Conservation (phyloP, 1,140 invertebrate species). For the Whitmania pigra region DNA sequence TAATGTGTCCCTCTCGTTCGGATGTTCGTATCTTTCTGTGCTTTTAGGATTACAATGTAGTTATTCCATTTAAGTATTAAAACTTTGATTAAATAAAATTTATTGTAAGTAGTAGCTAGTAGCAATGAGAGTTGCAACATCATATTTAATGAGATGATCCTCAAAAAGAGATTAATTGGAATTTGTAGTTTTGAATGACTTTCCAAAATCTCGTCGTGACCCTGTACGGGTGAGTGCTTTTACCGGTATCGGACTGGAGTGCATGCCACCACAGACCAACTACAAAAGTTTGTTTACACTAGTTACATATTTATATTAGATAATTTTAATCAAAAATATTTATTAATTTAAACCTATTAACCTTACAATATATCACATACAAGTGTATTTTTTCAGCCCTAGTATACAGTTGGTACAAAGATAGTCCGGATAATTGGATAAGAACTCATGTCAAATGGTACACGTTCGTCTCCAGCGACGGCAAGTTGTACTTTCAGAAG, state of each 20-base stretch:
- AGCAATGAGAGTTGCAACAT: background rate
- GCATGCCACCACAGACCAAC: conserved; percentile 20
- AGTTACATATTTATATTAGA: background rate
- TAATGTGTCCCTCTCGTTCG: conserved; percentile 72
- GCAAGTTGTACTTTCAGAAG: conserved; percentile 82
- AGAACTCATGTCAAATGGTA: conserved; percentile 49
- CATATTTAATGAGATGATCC: background rate
- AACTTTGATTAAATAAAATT: background rate
- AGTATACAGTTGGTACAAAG: conserved; percentile 32
- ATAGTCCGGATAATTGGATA: conserved; percentile 69
- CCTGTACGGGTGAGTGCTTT: conserved; percentile 17
- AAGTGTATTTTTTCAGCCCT: conserved; percentile 9
- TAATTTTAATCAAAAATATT: background rate
- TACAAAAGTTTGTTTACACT: background rate
- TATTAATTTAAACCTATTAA: too few relatives aligned
- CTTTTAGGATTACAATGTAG: background rate
- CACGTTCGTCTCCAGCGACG: conserved; percentile 84
- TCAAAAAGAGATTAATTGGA: background rate
- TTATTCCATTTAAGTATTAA: background rate
- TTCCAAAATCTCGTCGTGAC: conserved; percentile 23
- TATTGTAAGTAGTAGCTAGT: too few relatives aligned
- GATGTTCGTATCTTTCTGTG: conserved; percentile 44
- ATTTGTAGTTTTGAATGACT: conserved; percentile 26
- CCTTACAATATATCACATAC: too few relatives aligned
- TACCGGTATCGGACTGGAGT: conserved; percentile 21